Percentiles rank a stretch among this genome's conserved stretches.
phyloP scores from a whole-genome alignment of 2,797 vertebrate genomes.

The Serranus cabrilla region DNA sequence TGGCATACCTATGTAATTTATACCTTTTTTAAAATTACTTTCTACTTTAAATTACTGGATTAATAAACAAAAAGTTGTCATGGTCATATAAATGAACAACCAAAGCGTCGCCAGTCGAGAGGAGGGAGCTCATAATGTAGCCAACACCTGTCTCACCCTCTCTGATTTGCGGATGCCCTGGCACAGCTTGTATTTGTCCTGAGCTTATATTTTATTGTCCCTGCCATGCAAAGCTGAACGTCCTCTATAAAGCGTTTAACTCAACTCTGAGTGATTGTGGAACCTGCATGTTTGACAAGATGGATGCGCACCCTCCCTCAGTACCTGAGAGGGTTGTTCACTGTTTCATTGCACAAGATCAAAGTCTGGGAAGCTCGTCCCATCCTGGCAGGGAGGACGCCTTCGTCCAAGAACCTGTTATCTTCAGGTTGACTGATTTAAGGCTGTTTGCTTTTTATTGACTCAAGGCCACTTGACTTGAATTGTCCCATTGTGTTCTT shows the following conservation, averaged over 20 bases:
- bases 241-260: conserved; percentile 53
- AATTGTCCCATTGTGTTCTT: conserved; percentile 29
- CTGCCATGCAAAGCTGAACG: conserved; percentile 25
- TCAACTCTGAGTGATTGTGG: conserved; percentile 25
- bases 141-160: not conserved
- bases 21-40: not conserved
- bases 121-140: not conserved
- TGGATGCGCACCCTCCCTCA: conserved; percentile 23
- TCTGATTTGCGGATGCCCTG: conserved; percentile 18
- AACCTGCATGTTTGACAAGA: conserved; percentile 42
- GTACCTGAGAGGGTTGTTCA: conserved; percentile 12
- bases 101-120: not conserved
- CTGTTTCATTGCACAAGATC: conserved; percentile 37
- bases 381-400: conserved; percentile 16
- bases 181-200: conserved; percentile 17
- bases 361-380: conserved; percentile 37
- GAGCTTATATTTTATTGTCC: conserved; percentile 37
- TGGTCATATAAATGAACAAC: conserved; percentile 8
- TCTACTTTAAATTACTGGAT: not conserved
- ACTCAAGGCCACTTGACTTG: conserved; percentile 34
- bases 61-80: not conserved
- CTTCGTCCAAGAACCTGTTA: conserved; percentile 37
- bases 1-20: not conserved
- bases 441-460: conserved; percentile 52
- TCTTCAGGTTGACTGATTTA: conserved; percentile 45